A percentile compares a stretch with the other conserved stretches of the same genome.
Evolutionary conservation across 2,113 vertebrate genomes (phyloP).

Genomic region (Etia nguti): DNA sequence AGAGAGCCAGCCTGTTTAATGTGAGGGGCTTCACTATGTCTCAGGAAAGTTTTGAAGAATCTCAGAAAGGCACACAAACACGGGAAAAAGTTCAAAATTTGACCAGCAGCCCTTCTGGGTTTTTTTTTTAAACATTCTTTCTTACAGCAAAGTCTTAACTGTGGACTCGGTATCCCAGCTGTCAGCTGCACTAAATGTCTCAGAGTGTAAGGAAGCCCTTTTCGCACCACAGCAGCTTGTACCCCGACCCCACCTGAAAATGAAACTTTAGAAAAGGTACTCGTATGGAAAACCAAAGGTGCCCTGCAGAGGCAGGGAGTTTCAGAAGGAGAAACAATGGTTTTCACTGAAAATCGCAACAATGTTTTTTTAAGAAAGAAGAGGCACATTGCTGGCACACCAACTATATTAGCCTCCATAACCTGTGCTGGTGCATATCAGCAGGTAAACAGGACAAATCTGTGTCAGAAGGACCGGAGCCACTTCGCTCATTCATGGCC

Average conservation of each 20-base stretch:
- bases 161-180: not conserved
- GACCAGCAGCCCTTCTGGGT: not conserved
- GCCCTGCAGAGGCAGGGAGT: not conserved
- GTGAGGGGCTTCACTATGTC: not conserved
- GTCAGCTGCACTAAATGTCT: not conserved
- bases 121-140: not conserved
- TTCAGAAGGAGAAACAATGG: not conserved
- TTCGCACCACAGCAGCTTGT: not conserved
- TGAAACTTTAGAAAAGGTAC: not conserved
- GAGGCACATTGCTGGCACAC: not conserved
- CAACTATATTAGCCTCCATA: not conserved
- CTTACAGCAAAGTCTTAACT: not conserved
- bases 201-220: not conserved
- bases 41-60: not conserved
- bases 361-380: not conserved
- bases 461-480: not conserved
- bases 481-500: not conserved
- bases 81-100: not conserved
- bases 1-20: not conserved
- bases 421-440: not conserved
- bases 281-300: not conserved
- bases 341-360: not conserved
- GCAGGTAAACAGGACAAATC: not conserved
- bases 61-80: not conserved
- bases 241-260: not conserved